Base-by-base conservation (phyloP, 2,113 vertebrate genomes). In the Lota lota region DNA sequence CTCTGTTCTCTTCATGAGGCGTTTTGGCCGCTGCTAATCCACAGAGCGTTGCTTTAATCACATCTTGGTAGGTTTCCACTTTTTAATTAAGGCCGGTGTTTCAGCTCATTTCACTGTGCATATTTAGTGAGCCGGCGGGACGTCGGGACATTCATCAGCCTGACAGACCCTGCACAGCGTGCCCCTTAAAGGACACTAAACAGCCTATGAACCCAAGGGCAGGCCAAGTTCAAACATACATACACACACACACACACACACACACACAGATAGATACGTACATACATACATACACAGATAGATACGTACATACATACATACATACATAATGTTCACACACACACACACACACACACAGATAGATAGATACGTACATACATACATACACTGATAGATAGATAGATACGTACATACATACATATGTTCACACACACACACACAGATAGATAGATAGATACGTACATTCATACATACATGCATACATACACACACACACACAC, bases 11-110 rank as follows among this genome's bases (percentile, higher is more conserved):
- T 83, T 86, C 70, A 47, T 15, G 79, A 85, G 83, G 88, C 61
- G 76, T 78, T 83, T 84, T 81, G 86, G 85, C 83, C 74, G 71
- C 78, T 69, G n/a, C 83, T 88, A 90, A 88, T 90, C 90, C 87
- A 60, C 82, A 64, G 85, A 87, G 80, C 77, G 75, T 77, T 76
- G 83, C 83, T 87, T 90, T 90, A 88, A 89, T 90, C 86, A 85
- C 85, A 90, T 90, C 83, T 86, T 85, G 70, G 76, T 86, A 83
- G 87, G 82, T 83, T 82, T 85, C 79, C 81, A 83, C 86, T 88
- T 90, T 90, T 90, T 90, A 91, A 90, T 92, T 91, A 91, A 91
- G 88, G 88, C 85, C 83, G 85, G 76, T 84, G 88, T 91, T 92
- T 91, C 87, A 89, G 82, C 89, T 90, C 85, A 88, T 90, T 92